Evolutionary conservation across 2,797 vertebrate genomes (phyloP), one percentile per base, ranked within the genome.

Genomic region (Limosa lapponica): DNA sequence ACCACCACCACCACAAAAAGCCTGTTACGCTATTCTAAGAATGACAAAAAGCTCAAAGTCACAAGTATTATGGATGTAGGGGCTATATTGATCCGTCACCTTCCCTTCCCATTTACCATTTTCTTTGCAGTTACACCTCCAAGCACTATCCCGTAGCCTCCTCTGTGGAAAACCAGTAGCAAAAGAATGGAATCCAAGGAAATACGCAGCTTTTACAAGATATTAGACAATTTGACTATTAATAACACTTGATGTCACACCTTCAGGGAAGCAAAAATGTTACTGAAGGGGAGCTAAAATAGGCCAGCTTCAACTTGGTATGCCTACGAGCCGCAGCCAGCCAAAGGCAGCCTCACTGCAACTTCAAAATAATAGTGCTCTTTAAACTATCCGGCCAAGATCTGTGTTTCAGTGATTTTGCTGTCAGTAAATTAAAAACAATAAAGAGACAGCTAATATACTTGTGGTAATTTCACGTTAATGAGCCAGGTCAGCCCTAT

Each of bases 401-500:
- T 70, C 52, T 48, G 25, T 69, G 70, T 78, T 89, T 57, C 69
- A 74, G 61, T 34, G 58, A 67, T 88, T 92, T 81, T 88, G 7
- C 75, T 78, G 65, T 39, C 78, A 91, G 71, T n/a, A 87, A 66
- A 78, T 84, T 73, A 72, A 83, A 95, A 87, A 27, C 36, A 61
- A 36, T 80, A 64, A 91, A 59, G 58, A 84, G 87, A 41, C 25
- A 80, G 24, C 43, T 82, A 93, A 92, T 61, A 62, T 49, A 61
- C 34, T 90, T 54, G 44, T 54, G 69, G 41, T 67, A 82, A 80
- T 89, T 91, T 88, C 73, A 84, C 0, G 0, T 43, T 93, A 95
- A 92, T 92, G 89, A 92, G 22, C 44, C 41, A 75, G 89, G 92
- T 90, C 90, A 92, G 16, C 25, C 43, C 57, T 46, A 36, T 27